These are phyloP conservation scores for Temnothorax nylanderi DNA, from an alignment of 1,140 invertebrate genomes.

Conservation along the genomic window DNA sequence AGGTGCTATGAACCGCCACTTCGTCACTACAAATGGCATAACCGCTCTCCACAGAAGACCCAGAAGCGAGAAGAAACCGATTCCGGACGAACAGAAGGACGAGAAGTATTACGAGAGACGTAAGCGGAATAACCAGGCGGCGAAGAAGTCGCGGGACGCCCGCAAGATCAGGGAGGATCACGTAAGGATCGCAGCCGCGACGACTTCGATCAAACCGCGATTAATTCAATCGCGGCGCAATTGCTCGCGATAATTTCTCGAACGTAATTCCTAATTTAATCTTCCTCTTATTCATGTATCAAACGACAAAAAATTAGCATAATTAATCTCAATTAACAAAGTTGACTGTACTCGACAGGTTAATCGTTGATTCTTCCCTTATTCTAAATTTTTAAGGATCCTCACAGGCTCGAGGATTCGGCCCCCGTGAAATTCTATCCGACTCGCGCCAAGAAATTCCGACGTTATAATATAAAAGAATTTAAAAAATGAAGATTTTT, in stretches of 20 bases:
- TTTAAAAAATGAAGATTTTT: no score
- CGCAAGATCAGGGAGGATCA: slow-evolving; percentile 94
- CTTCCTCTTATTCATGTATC: not conserved
- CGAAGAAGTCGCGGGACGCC: slow-evolving; percentile 95
- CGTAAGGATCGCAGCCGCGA: slow-evolving; percentile 83
- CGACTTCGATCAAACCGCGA: not conserved
- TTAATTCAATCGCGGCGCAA: not conserved
- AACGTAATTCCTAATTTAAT: not conserved
- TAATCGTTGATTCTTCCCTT: not conserved
- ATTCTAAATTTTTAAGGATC: not conserved
- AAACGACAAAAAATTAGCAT: not conserved
- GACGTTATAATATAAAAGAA: no score
- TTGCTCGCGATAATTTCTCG: not conserved
- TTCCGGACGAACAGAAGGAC: slow-evolving; percentile 94
- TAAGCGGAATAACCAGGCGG: slow-evolving; percentile 95
- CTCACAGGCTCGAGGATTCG: no score
- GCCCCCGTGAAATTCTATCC: no score
- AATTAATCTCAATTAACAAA: not conserved
- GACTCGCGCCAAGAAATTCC: no score
- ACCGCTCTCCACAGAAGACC: slow-evolving; percentile 85
- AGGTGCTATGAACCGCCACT: slow-evolving; percentile 66
- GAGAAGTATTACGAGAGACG: slow-evolving; percentile 95
- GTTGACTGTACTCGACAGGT: not conserved
- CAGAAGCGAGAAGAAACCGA: slow-evolving; percentile 94
- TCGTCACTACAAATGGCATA: slow-evolving; percentile 76